Conservation (phyloP, 1,140 invertebrate genomes). For the Nymphalis io region DNA sequence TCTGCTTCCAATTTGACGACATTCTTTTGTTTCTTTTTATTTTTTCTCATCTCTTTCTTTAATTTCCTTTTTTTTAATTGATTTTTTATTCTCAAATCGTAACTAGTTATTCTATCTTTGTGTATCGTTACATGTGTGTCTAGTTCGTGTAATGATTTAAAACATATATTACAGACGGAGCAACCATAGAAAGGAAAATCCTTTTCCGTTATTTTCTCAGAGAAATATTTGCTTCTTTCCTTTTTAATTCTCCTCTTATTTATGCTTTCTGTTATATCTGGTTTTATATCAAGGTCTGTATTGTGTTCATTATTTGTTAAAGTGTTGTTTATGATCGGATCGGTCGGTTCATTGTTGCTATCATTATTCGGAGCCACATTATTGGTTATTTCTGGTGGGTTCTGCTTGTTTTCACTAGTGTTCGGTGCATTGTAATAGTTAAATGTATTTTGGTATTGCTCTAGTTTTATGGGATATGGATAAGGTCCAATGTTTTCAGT, state of each 20-base stretch:
- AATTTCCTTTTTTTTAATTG: constrained; percentile 61
- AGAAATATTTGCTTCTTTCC: constrained; percentile 55
- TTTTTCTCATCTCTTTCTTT: constrained; percentile 63
- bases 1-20: constrained; percentile 54
- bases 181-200: constrained; percentile 69
- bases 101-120: constrained; percentile 68
- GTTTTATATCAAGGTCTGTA: constrained; percentile 30
- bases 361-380: constrained; percentile 2
- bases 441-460: constrained; percentile 23
- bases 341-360: background rate
- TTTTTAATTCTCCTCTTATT: constrained; percentile 46
- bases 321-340: background rate
- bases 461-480: constrained; percentile 26
- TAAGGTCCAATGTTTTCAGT: background rate
- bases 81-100: constrained; percentile 63
- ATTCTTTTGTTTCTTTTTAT: constrained; percentile 50
- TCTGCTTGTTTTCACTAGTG: background rate
- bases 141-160: constrained; percentile 49
- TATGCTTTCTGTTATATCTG: constrained; percentile 18
- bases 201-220: constrained; percentile 63
- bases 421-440: constrained; percentile 17
- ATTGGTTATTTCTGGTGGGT: background rate
- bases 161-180: constrained; percentile 67
- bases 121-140: constrained; percentile 64
- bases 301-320: background rate